A percentile compares a stretch with the other conserved stretches of the same genome.
phyloP scores from a whole-genome alignment of 2,113 vertebrate species.

The Lynx canadensis region DNA sequence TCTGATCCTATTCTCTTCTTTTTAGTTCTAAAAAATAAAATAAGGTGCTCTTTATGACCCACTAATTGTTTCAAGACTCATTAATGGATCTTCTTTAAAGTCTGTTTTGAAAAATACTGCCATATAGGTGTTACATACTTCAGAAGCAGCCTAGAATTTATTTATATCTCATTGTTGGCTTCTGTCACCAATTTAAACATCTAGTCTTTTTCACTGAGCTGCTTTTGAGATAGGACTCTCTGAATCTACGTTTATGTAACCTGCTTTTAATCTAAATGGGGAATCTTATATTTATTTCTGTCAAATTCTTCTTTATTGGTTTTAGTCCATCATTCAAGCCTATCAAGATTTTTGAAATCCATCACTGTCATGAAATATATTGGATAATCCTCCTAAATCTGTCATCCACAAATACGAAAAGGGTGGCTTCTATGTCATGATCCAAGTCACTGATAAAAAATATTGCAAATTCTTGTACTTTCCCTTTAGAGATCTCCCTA shows the following conservation, averaged over 20 bases:
- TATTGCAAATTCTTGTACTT: neutral
- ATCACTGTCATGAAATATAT: slow-evolving; percentile 29
- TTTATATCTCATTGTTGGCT: neutral
- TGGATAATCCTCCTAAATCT: slow-evolving; percentile 49
- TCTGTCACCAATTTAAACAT: neutral
- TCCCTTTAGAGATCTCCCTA: neutral
- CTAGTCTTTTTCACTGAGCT: neutral
- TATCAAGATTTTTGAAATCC: slow-evolving; percentile 50
- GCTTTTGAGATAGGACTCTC: neutral
- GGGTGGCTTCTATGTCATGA: neutral
- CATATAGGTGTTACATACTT: neutral
- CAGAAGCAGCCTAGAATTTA: neutral
- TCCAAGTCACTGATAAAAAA: neutral
- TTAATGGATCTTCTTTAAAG: neutral
- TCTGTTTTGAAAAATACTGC: neutral
- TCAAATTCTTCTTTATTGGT: slow-evolving; percentile 52
- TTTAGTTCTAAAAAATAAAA: neutral
- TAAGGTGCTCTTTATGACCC: neutral
- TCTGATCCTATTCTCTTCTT: neutral
- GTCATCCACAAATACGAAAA: slow-evolving; percentile 20
- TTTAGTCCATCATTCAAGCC: slow-evolving; percentile 41
- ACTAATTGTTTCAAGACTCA: neutral
- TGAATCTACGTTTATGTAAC: neutral
- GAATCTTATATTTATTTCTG: slow-evolving; percentile 53
- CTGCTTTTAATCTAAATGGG: slow-evolving; percentile 38